phyloP scores from a whole-genome alignment of 1,140 invertebrate species.

The Heliconius congener region DNA sequence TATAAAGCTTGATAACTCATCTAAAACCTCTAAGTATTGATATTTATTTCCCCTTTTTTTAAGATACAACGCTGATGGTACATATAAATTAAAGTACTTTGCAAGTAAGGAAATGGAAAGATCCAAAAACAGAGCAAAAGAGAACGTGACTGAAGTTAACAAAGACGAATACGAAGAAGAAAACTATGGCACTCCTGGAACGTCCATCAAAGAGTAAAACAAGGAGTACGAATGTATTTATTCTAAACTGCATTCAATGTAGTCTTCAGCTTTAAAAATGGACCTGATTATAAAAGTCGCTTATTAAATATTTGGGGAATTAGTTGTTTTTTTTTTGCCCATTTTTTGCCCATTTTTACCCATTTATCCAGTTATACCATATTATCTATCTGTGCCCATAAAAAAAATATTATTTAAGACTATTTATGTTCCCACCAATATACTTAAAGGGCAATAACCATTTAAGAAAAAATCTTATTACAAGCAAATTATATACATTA shows the following conservation, averaged over 20 bases:
- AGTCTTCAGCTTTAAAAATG: neutral
- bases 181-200: constrained; percentile 4
- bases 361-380: too few relatives aligned
- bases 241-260: neutral
- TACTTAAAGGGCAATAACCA: too few relatives aligned
- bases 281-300: constrained; percentile 34
- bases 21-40: neutral
- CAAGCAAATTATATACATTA: too few relatives aligned
- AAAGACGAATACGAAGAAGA: constrained; percentile 22
- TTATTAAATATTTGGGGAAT: constrained; percentile 37
- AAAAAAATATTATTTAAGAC: too few relatives aligned
- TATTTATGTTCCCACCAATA: too few relatives aligned
- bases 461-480: too few relatives aligned
- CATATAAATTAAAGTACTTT: constrained; percentile 82
- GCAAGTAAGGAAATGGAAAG: constrained; percentile 44
- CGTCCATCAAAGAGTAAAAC: constrained; percentile 10
- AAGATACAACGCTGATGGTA: constrained; percentile 84
- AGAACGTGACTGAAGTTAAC: constrained; percentile 19
- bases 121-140: constrained; percentile 25
- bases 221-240: neutral
- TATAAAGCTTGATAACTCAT: too few relatives aligned
- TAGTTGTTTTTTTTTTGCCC: neutral
- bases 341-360: too few relatives aligned
- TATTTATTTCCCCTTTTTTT: constrained; percentile 9
- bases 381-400: too few relatives aligned